Percentiles rank a stretch among this genome's conserved stretches.
Conservation (phyloP, 1,140 invertebrate genomes). For the Linepithema humile region DNA sequence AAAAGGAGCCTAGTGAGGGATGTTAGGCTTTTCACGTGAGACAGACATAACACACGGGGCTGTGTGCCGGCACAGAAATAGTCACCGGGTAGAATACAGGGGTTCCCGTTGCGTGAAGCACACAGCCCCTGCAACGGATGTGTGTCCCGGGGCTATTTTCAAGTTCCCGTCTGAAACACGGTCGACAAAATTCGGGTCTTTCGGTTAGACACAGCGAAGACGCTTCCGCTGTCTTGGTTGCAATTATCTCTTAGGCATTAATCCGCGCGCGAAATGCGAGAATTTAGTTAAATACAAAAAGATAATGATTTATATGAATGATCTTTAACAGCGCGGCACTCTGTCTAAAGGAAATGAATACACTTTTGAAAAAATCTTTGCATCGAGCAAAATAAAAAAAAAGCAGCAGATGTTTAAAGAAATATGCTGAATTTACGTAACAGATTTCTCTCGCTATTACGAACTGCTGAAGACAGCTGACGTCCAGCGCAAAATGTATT, state of each 20-base stretch:
- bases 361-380: not conserved
- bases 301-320: too few relatives aligned
- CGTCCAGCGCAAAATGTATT: not conserved
- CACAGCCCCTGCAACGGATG: slow-evolving; percentile 72
- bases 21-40: slow-evolving; percentile 58
- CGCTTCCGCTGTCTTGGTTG: not conserved
- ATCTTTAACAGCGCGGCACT: not conserved
- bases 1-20: slow-evolving; percentile 53
- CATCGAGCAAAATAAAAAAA: not conserved
- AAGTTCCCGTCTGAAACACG: slow-evolving; percentile 54
- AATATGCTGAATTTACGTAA: slow-evolving; percentile 37
- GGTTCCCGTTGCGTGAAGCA: slow-evolving; percentile 54
- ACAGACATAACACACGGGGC: slow-evolving; percentile 19
- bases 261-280: not conserved
- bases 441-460: not conserved
- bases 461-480: slow-evolving; percentile 8
- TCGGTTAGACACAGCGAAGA: not conserved
- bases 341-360: not conserved
- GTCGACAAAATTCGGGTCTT: slow-evolving; percentile 54
- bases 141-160: slow-evolving; percentile 70
- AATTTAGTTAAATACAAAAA: slow-evolving; percentile 4
- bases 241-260: slow-evolving; percentile 32
- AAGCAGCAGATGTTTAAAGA: slow-evolving; percentile 45
- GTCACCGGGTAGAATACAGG: slow-evolving; percentile 56
- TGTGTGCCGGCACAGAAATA: slow-evolving; percentile 73